A percentile compares a stretch with the other conserved stretches of the same genome.
phyloP scores from a whole-genome alignment of 2,888 invertebrate species.

The Augochlorella aurata region DNA sequence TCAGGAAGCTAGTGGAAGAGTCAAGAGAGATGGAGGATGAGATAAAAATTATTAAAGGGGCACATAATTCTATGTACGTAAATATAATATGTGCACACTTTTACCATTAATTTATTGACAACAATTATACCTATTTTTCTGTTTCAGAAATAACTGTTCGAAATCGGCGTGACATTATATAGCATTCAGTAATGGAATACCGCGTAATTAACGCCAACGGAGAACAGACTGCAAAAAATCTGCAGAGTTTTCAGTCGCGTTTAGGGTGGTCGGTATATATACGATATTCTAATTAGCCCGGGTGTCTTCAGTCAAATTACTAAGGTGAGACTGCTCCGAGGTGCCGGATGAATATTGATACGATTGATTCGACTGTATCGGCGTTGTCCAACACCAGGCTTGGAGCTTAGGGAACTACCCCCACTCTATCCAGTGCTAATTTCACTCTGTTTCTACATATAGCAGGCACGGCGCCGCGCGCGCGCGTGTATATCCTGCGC shows the following conservation, averaged over 20 bases:
- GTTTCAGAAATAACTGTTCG: too few species aligned
- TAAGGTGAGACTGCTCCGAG: slow-evolving; percentile 1
- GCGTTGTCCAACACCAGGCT: not conserved
- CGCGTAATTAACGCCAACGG: too few species aligned
- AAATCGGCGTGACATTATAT: too few species aligned
- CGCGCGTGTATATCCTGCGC: not conserved
- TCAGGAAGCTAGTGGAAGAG: not conserved
- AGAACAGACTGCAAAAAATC: too few species aligned
- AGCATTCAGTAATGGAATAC: too few species aligned
- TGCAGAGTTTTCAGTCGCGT: not conserved
- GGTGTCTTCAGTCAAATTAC: not conserved
- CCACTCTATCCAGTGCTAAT: not conserved
- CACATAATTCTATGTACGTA: too few species aligned
- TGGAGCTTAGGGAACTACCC: slow-evolving; percentile 1
- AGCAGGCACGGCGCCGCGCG: not conserved
- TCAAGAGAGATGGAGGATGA: not conserved
- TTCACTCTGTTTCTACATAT: not conserved
- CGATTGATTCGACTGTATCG: slow-evolving; percentile 9
- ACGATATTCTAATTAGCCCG: not conserved
- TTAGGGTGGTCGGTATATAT: not conserved
- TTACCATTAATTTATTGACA: too few species aligned
- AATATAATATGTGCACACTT: too few species aligned
- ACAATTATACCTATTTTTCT: too few species aligned
- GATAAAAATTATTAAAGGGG: not conserved
- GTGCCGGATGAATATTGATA: slow-evolving; percentile 7